Percentiles rank a stretch among this genome's conserved stretches.
Conservation (phyloP, 2,888 invertebrate genomes). For the Rotaria magnacalcarata region DNA sequence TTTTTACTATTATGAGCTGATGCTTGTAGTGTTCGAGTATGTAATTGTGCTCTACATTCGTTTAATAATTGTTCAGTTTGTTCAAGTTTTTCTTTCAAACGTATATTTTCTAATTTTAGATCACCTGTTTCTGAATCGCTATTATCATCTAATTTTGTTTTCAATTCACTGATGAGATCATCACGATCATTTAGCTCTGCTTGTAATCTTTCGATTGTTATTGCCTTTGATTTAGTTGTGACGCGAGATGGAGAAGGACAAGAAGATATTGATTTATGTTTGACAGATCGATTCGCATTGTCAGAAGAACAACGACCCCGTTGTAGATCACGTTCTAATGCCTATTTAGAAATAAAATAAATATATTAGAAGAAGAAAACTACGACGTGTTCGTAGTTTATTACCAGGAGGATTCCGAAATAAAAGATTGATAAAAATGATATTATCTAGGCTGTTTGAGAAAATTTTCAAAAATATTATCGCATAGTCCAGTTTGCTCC, state of each 20-base stretch:
- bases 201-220: conserved; percentile 8
- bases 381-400: too few relatives aligned
- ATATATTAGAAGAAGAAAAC: too few relatives aligned
- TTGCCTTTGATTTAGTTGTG: neutral
- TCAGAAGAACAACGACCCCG: neutral
- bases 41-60: neutral
- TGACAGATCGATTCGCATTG: neutral
- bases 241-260: neutral
- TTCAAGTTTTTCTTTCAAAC: neutral
- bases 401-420: too few relatives aligned
- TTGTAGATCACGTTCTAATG: neutral
- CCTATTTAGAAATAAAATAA: neutral
- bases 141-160: neutral
- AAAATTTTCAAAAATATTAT: too few relatives aligned
- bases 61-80: neutral
- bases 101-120: neutral
- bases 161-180: neutral
- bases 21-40: neutral
- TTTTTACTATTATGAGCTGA: conserved; percentile 27
- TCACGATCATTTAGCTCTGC: neutral
- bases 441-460: too few relatives aligned
- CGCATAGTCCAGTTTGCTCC: too few relatives aligned
- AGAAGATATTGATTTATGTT: neutral
- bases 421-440: too few relatives aligned
- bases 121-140: neutral